Percentiles rank a stretch among this genome's conserved stretches.
These are phyloP conservation scores for Parnassius smintheus DNA, from an alignment of 2,888 invertebrate genomes.

Conservation along the genomic window DNA sequence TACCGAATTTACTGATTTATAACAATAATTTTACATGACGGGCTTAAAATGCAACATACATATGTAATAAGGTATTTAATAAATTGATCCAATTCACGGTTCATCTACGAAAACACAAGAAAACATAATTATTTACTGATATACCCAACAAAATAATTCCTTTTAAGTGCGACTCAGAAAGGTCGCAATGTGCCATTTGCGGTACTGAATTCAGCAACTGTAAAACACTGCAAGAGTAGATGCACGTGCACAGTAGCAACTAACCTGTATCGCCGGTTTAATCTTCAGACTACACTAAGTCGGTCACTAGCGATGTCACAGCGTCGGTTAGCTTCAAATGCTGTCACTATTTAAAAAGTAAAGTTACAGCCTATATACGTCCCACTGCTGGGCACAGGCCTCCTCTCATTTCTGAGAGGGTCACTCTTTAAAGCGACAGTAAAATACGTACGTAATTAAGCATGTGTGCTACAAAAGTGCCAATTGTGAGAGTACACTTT, in stretches of 20 bases:
- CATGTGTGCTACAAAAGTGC: no score
- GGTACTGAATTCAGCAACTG: conserved; percentile 36
- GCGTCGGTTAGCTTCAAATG: conserved; percentile 54
- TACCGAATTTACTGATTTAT: conserved; percentile 27
- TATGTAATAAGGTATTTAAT: conserved; percentile 30
- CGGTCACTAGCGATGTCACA: conserved; percentile 38
- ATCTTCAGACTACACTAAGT: conserved; percentile 35
- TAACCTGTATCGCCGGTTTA: conserved; percentile 41
- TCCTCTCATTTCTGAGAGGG: no score
- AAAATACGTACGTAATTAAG: no score
- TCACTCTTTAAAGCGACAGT: conserved; percentile 35
- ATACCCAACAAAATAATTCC: conserved; percentile 40
- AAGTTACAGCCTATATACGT: no score
- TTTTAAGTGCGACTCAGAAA: conserved; percentile 40
- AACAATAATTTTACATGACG: no score
- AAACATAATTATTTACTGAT: conserved; percentile 30
- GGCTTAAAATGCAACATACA: no score
- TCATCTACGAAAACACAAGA: conserved; percentile 35
- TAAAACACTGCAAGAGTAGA: conserved; percentile 43
- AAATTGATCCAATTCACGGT: conserved; percentile 30
- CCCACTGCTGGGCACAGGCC: no score
- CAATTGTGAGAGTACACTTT: no score
- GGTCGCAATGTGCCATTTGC: conserved; percentile 34
- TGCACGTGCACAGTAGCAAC: conserved; percentile 45
- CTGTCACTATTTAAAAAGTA: conserved; percentile 48